Conservation (phyloP, 2,797 vertebrate genomes). For the Dryobates pubescens region DNA sequence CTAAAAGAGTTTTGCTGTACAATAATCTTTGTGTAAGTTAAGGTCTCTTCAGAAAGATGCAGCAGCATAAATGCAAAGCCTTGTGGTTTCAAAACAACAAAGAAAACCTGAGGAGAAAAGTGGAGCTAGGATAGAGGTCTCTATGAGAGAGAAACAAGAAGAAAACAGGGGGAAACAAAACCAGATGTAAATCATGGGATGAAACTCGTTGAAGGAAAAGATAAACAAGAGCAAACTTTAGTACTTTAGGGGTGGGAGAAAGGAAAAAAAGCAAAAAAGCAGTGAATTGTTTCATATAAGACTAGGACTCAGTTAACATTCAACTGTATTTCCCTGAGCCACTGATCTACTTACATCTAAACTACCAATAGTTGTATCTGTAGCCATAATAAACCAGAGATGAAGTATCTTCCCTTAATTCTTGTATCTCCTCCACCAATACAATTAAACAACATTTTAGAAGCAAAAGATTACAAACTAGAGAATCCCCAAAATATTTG, state of each 20-base stretch:
- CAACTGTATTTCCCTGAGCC: neutral
- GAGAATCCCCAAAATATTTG: neutral
- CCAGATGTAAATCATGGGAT: neutral
- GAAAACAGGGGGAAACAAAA: neutral
- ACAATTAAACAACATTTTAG: neutral
- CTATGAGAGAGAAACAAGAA: neutral
- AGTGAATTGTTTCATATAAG: neutral
- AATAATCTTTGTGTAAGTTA: neutral
- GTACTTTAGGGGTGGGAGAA: neutral
- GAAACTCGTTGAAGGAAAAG: neutral
- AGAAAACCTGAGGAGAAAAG: slow-evolving; percentile 1
- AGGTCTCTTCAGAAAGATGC: neutral
- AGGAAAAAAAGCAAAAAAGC: neutral
- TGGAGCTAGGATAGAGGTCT: neutral
- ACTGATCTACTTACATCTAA: neutral
- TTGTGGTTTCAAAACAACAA: neutral
- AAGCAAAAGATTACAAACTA: neutral
- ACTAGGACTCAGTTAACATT: neutral
- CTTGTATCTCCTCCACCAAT: neutral
- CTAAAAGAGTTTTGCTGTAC: neutral
- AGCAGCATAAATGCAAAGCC: neutral
- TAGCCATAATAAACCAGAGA: neutral
- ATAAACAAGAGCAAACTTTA: neutral
- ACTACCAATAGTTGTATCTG: neutral
- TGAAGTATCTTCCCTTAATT: neutral